Evolutionary conservation across 35 echinoderm and acorn worm species (phyloP), one percentile per base, ranked within the genome.

Genomic region (Chiridota heheva): DNA sequence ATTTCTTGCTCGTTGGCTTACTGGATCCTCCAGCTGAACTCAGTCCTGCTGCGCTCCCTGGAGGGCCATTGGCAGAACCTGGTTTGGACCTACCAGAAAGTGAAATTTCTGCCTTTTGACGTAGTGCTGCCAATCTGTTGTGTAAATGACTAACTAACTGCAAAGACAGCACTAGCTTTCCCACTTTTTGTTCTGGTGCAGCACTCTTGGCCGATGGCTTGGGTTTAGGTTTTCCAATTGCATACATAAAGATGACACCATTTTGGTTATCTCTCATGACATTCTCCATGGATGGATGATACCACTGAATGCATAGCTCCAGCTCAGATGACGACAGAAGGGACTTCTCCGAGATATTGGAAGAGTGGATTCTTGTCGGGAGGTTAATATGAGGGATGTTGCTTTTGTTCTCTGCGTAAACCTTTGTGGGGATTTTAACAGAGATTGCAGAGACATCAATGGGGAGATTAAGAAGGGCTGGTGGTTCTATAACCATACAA

Each of bases 261-360:
- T 56, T 34, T 38, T 34, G 8, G 34, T 36, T 43, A 29, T 27
- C 30, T 70, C 47, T 31, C 34, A n/a, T 76, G 35, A 78, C 37
- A 24, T 76, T 68, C 8, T 77, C 63, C 42, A 86, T 60, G 32
- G 81, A 42, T 15, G 87, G 87, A 56, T 96, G 92, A 45, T 98
- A 98, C 95, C 95, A 98, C 61, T 98, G 95, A 8, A 98, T 17
- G 36, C 78, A 98, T 10, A 91, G 63, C 68, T 98, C 89, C 42
- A 76, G 91, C 37, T 91, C 95, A 1, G 38, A 44, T 13, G 56
- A 76, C 16, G 37, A 24, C 10, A 58, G 38, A 16, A 73, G 65
- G 20, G 44, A 42, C 57, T 98, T 91, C 40, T 88, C 77, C 29
- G 38, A 29, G 26, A 77, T 53, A 51, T 76, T 86, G 2, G 67